Percentiles rank a stretch among this genome's conserved stretches.
Evolutionary conservation across 2,888 invertebrate species (phyloP).

Genomic region (Caenorhabditis imperialis): DNA sequence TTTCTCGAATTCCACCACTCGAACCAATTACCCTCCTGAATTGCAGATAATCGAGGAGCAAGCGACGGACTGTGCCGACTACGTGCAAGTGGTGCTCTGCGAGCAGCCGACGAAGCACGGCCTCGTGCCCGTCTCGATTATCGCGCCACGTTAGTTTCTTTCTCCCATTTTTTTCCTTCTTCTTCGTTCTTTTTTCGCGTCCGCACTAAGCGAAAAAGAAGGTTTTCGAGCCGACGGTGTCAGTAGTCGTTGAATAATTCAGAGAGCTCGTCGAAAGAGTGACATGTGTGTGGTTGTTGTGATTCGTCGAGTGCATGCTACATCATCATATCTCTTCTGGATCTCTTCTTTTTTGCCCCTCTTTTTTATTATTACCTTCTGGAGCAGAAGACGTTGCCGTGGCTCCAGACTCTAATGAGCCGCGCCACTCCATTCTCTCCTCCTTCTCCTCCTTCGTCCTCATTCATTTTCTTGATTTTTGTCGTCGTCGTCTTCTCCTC

Average conservation of each 20-base stretch:
- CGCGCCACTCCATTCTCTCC: background rate
- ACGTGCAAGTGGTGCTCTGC: constrained; percentile 52
- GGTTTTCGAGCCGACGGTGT: constrained; percentile 36
- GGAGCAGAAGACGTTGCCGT: constrained; percentile 20
- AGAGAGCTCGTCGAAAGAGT: constrained; percentile 28
- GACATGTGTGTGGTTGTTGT: constrained; percentile 45
- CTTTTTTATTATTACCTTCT: background rate
- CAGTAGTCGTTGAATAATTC: constrained; percentile 50
- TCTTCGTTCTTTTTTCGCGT: too few relatives aligned
- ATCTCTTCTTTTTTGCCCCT: background rate
- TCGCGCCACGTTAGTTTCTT: constrained; percentile 58
- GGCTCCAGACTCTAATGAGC: background rate
- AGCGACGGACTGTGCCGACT: constrained; percentile 57
- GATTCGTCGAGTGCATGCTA: constrained; percentile 39
- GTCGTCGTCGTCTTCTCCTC: constrained; percentile 10
- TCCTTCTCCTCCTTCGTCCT: background rate
- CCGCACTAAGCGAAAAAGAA: too few relatives aligned
- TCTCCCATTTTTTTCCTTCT: too few relatives aligned
- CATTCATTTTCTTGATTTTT: constrained; percentile 41
- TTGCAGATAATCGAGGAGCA: constrained; percentile 62
- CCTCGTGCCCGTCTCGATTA: constrained; percentile 56
- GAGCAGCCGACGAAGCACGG: constrained; percentile 58
- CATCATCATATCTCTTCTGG: constrained; percentile 4
- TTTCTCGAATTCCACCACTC: too few relatives aligned
- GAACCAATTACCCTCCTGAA: background rate